Conservation (phyloP, 2,797 vertebrate species). For the Gadopsis marmoratus region DNA sequence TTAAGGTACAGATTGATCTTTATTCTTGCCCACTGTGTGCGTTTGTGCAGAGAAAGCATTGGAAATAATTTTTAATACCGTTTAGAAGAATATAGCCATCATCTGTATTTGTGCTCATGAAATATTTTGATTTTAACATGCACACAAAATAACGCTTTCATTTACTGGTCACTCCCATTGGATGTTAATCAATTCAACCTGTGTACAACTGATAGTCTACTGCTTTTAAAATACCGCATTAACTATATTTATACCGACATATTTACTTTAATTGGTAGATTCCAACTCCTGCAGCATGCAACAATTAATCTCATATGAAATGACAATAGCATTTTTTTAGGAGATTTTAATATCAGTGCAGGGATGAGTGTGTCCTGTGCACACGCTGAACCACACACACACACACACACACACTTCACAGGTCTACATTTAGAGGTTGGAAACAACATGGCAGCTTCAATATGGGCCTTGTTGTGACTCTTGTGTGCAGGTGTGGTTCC, state of each 20-base stretch:
- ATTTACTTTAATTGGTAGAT: not conserved
- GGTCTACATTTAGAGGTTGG: constrained; percentile 33
- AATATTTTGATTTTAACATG: not conserved
- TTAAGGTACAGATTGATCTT: constrained; percentile 88
- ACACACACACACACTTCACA: not conserved
- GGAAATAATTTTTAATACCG: no score
- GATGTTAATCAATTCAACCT: not conserved
- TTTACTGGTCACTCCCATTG: not conserved
- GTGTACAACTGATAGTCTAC: not conserved
- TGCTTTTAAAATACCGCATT: not conserved
- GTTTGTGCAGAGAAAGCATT: constrained; percentile 11
- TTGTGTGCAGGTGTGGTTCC: constrained; percentile 94
- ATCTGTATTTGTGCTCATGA: not conserved
- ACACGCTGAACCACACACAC: not conserved
- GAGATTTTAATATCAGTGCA: not conserved
- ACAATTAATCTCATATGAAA: not conserved
- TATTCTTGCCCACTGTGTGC: constrained; percentile 10
- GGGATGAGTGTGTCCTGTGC: constrained; percentile 16
- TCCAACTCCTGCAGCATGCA: not conserved
- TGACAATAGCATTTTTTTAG: constrained; percentile 7
- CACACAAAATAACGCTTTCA: not conserved
- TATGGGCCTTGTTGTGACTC: constrained; percentile 70
- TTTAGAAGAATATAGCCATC: not conserved
- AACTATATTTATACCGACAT: not conserved
- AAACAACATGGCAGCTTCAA: constrained; percentile 73